phyloP scores from a whole-genome alignment of 1,140 invertebrate genomes.

The Drosophila varians region DNA sequence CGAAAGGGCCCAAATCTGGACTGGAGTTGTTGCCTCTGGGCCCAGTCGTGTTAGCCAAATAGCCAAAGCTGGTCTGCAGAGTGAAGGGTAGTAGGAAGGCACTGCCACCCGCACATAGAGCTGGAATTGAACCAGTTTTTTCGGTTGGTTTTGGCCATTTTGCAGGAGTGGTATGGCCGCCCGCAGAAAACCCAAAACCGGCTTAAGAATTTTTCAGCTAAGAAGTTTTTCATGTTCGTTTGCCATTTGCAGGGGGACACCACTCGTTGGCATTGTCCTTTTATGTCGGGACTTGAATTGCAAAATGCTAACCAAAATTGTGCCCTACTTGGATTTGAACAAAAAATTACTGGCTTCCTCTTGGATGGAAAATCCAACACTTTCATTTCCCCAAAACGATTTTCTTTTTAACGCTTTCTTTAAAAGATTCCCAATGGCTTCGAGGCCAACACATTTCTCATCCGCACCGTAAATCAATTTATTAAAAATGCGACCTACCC shows the following conservation, averaged over 20 bases:
- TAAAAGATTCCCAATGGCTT: not conserved
- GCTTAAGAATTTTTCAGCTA: constrained; percentile 70
- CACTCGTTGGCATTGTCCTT: constrained; percentile 46
- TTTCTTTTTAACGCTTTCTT: constrained; percentile 1
- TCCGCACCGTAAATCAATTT: constrained; percentile 21
- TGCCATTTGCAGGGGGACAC: constrained; percentile 57
- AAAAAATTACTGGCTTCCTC: not conserved
- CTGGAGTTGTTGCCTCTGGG: constrained; percentile 22
- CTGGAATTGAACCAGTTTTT: constrained; percentile 70
- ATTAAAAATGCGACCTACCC: constrained; percentile 28
- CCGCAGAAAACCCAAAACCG: constrained; percentile 56
- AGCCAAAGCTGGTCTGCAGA: constrained; percentile 8
- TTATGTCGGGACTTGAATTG: constrained; percentile 8
- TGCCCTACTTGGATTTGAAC: not conserved
- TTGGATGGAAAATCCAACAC: not conserved
- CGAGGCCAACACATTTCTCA: not conserved
- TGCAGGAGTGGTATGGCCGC: constrained; percentile 58
- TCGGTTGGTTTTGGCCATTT: constrained; percentile 19
- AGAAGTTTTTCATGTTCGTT: constrained; percentile 75
- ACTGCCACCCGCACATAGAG: constrained; percentile 63
- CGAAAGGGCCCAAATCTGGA: constrained; percentile 47
- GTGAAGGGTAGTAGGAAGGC: constrained; percentile 2
- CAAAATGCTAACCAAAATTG: not conserved
- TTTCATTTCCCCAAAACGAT: not conserved
- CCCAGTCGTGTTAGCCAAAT: constrained; percentile 53